phyloP scores from a whole-genome alignment of 1,140 invertebrate genomes.

The Nymphalis io region DNA sequence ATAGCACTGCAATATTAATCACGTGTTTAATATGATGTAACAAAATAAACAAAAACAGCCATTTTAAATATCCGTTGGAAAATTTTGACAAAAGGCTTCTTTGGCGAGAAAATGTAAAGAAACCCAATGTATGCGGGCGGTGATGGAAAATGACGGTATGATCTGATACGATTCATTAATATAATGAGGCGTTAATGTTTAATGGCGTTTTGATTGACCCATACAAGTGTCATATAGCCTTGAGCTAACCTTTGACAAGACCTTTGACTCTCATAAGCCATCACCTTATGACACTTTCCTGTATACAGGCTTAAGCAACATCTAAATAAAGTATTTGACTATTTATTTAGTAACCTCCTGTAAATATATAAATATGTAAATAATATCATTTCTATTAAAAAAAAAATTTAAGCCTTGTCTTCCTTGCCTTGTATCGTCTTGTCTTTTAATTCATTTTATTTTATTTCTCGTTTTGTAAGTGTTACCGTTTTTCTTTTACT shows the following conservation, averaged over 20 bases:
- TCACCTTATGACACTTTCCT: conserved; percentile 19
- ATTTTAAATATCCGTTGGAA: background rate
- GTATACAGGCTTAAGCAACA: background rate
- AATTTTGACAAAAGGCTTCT: conserved; percentile 50
- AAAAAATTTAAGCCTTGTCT: no score
- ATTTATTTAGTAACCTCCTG: background rate
- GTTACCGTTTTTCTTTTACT: no score
- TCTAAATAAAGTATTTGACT: background rate
- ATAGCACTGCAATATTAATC: background rate
- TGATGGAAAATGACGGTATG: conserved; percentile 54
- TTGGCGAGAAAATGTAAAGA: conserved; percentile 44
- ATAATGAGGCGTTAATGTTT: conserved; percentile 80
- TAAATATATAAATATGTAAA: no score
- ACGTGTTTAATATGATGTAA: background rate
- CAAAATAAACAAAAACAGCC: background rate
- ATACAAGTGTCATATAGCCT: conserved; percentile 53
- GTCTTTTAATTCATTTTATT: no score
- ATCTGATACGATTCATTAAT: conserved; percentile 81
- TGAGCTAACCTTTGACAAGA: conserved; percentile 14
- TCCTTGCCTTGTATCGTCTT: no score
- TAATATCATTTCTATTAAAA: no score
- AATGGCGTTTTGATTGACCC: conserved; percentile 74
- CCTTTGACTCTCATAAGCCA: conserved; percentile 18
- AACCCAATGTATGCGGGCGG: conserved; percentile 55
- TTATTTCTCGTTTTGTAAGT: no score